Evolutionary conservation across 2,113 vertebrate species (phyloP).

Genomic region (Stigmatopora argus): DNA sequence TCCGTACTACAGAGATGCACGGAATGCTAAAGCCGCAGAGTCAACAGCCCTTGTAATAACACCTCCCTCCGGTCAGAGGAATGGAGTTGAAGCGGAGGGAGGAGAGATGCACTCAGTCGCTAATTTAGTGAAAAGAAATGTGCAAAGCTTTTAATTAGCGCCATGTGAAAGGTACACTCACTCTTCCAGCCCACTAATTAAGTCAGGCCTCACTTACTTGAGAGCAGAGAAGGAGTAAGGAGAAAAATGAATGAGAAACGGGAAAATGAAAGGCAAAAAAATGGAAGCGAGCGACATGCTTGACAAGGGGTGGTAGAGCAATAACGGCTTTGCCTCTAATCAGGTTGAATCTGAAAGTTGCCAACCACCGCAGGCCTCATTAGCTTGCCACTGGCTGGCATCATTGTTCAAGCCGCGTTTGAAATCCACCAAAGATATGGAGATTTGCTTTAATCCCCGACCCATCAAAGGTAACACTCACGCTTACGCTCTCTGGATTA

Average conservation of each 20-base stretch:
- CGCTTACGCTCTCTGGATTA: constrained; percentile 67
- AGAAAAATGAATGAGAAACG: constrained; percentile 21
- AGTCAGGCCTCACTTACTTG: constrained; percentile 80
- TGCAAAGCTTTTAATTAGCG: constrained; percentile 92
- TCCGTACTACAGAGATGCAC: constrained; percentile 67
- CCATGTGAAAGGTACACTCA: constrained; percentile 85
- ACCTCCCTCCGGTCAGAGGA: constrained; percentile 67
- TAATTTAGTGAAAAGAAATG: constrained; percentile 75
- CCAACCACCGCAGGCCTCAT: constrained; percentile 79
- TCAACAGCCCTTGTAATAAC: constrained; percentile 81
- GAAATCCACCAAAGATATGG: constrained; percentile 87
- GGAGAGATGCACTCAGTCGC: constrained; percentile 60
- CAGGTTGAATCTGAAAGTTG: constrained; percentile 81
- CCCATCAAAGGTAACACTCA: constrained; percentile 83
- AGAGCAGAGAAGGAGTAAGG: constrained; percentile 58
- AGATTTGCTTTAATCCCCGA: constrained; percentile 85
- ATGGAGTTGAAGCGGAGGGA: constrained; percentile 42
- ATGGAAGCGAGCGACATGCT: constrained; percentile 14
- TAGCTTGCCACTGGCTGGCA: constrained; percentile 81
- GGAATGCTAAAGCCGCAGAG: constrained; percentile 76
- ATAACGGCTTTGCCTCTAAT: constrained; percentile 70
- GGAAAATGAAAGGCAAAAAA: constrained; percentile 40
- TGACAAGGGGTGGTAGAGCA: constrained; percentile 22
- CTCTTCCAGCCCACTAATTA: constrained; percentile 84
- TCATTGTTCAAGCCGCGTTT: constrained; percentile 83